Percentiles rank a stretch among this genome's conserved stretches.
These are phyloP conservation scores for Hyperopisus bebe DNA, from an alignment of 2,113 vertebrate species.

Conservation along the genomic window DNA sequence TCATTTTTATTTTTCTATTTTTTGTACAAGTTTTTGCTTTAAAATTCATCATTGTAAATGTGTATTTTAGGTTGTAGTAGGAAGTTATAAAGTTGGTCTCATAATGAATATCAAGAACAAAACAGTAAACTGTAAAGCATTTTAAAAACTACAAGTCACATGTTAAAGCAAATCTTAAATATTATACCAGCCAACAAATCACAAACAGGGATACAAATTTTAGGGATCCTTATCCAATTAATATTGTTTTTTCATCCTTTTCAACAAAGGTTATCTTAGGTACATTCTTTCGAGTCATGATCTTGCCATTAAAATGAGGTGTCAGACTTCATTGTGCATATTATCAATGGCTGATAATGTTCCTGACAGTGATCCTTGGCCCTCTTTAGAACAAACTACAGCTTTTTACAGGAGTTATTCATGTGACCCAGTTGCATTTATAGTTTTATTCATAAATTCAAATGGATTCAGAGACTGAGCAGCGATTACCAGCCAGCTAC, in stretches of 20 bases:
- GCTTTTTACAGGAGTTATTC: constrained; percentile 11
- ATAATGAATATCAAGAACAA: background rate
- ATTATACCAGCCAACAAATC: background rate
- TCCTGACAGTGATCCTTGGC: background rate
- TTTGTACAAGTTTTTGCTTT: background rate
- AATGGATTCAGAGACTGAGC: background rate
- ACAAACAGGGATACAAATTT: background rate
- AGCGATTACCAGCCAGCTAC: background rate
- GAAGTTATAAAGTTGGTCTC: background rate
- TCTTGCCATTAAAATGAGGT: constrained; percentile 4
- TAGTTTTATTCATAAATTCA: constrained; percentile 19
- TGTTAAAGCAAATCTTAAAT: background rate
- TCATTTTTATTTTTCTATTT: background rate
- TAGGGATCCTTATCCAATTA: background rate
- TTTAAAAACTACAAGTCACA: background rate
- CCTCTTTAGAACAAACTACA: background rate
- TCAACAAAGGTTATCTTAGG: background rate
- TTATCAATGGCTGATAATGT: constrained; percentile 8
- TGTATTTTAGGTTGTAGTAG: background rate
- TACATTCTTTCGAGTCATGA: background rate
- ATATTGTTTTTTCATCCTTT: background rate
- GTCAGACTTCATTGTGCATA: constrained; percentile 7
- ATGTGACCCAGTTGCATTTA: background rate
- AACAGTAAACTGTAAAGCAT: background rate
- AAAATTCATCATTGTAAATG: background rate